phyloP scores from a whole-genome alignment of 2,888 invertebrate species.

The Exocentrus adspersus region DNA sequence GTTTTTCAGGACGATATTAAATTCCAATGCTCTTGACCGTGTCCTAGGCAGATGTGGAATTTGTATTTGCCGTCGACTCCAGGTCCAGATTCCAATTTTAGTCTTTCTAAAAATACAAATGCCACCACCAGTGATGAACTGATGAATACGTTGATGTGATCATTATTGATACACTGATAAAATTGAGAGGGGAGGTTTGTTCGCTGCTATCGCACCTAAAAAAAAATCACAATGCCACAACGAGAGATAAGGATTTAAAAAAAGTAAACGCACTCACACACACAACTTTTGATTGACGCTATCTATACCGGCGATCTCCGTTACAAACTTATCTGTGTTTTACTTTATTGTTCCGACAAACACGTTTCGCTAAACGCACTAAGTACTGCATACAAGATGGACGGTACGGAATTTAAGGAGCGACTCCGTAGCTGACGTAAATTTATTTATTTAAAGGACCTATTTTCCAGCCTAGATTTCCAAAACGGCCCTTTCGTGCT shows the following conservation, averaged over 20 bases:
- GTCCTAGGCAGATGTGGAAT: conserved; percentile 9
- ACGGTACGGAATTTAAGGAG: too few species aligned
- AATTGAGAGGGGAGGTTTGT: too few species aligned
- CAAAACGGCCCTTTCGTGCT: too few species aligned
- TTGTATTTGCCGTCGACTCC: neutral
- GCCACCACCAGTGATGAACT: too few species aligned
- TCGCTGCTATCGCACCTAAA: too few species aligned
- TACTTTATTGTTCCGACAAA: conserved; percentile 20
- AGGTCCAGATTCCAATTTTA: neutral
- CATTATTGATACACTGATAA: too few species aligned
- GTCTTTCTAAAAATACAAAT: too few species aligned
- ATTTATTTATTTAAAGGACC: too few species aligned
- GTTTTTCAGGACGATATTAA: conserved; percentile 38
- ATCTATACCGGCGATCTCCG: conserved; percentile 13
- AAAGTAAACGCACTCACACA: neutral
- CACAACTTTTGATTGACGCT: conserved; percentile 12
- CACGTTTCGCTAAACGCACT: neutral
- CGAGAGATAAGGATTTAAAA: conserved; percentile 7
- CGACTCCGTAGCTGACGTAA: too few species aligned
- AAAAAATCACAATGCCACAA: neutral
- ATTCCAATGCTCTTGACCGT: conserved; percentile 41
- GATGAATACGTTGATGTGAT: too few species aligned
- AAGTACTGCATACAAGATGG: neutral
- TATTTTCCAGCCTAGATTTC: too few species aligned
- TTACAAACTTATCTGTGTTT: conserved; percentile 20